A percentile compares a stretch with the other conserved stretches of the same genome.
phyloP scores from a whole-genome alignment of 2,113 vertebrate species.

The Bos taurus region DNA sequence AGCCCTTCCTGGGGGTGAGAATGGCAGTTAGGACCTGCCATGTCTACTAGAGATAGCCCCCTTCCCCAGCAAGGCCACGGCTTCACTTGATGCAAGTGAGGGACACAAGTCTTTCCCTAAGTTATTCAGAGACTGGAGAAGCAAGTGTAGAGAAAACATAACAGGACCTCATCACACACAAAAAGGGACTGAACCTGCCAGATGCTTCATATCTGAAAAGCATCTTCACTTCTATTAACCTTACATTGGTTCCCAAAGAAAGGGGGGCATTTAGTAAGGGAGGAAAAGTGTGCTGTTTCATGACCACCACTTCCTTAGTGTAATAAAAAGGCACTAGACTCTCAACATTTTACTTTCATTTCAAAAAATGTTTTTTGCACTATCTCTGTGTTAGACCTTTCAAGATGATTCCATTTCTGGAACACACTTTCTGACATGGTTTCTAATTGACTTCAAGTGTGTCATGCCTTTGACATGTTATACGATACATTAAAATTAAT shows the following conservation, averaged over 20 bases:
- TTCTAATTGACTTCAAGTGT: conserved; percentile 46
- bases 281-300: not conserved
- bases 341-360: not conserved
- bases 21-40: not conserved
- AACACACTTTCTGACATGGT: conserved; percentile 23
- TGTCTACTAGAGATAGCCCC: not conserved
- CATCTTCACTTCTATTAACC: not conserved
- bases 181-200: not conserved
- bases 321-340: not conserved
- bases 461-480: not conserved
- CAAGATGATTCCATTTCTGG: conserved; percentile 14
- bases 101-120: not conserved
- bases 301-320: not conserved
- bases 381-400: not conserved
- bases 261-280: not conserved
- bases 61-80: not conserved
- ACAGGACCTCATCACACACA: not conserved
- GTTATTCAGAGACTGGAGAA: not conserved
- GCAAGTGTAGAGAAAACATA: not conserved
- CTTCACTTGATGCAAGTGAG: not conserved
- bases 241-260: not conserved
- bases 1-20: not conserved
- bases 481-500: conserved; percentile 26
- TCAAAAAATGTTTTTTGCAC: not conserved
- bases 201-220: conserved; percentile 22